Evolutionary conservation across 2,113 vertebrate genomes (phyloP).

Genomic region (Myiopsitta monachus): DNA sequence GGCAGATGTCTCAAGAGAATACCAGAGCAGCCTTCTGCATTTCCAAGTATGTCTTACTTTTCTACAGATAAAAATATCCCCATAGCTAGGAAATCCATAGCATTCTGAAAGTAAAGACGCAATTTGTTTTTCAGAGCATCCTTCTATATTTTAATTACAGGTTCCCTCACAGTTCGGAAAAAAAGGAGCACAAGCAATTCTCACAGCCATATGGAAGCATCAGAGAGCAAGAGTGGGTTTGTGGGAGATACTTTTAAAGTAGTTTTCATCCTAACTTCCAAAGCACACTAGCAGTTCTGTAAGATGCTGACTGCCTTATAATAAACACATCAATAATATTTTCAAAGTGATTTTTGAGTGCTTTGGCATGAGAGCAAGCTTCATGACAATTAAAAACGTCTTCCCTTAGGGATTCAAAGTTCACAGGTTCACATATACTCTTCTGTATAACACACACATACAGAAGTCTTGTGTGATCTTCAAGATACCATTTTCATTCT

Average conservation of each 20-base stretch:
- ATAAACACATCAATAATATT: background rate
- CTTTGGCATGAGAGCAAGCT: background rate
- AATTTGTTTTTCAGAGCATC: background rate
- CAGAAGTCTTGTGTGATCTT: background rate
- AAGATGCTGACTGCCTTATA: background rate
- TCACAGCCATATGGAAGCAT: background rate
- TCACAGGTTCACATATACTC: background rate
- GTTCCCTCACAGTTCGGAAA: background rate
- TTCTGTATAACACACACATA: background rate
- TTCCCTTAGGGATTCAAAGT: background rate
- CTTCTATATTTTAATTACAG: background rate
- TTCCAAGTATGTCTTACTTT: background rate
- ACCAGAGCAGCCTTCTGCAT: background rate
- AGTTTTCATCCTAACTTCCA: background rate
- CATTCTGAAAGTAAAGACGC: background rate
- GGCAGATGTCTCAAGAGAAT: conserved; percentile 4
- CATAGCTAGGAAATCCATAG: background rate
- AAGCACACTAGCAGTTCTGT: background rate
- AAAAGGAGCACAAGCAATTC: background rate
- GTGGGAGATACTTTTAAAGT: background rate
- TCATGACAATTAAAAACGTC: background rate
- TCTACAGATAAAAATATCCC: background rate
- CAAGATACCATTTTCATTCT: background rate
- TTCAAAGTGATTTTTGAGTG: background rate
- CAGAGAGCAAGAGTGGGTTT: background rate